Percentiles rank a stretch among this genome's conserved stretches.
These are phyloP conservation scores for Hydra vulgaris DNA, from an alignment of 30 jellyfish, hydroid and myxozoan species.

Conservation along the genomic window DNA sequence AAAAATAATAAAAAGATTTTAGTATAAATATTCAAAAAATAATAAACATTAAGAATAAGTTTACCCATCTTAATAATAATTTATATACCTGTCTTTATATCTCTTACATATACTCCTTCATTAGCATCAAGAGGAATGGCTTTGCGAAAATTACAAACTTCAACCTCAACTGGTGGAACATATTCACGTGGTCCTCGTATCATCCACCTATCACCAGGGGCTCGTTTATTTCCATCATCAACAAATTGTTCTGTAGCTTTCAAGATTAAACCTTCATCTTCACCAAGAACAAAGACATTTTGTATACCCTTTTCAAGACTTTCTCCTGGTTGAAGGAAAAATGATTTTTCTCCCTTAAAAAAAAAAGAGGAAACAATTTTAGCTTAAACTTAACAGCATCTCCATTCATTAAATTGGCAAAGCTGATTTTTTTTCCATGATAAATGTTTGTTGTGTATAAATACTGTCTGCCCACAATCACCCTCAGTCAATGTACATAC, in stretches of 20 bases:
- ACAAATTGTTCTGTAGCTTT: conserved; percentile 76
- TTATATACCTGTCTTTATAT: conserved; percentile 58
- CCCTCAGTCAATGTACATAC: too few relatives aligned
- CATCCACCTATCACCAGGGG: conserved; percentile 98
- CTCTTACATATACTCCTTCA: conserved; percentile 93
- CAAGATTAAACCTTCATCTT: conserved; percentile 82
- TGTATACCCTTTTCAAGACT: conserved; percentile 75
- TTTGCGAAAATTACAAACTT: conserved; percentile 66
- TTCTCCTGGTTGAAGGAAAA: conserved; percentile 90
- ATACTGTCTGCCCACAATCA: too few relatives aligned
- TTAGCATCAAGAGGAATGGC: conserved; percentile 99
- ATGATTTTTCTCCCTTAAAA: conserved; percentile 84
- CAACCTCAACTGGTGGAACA: conserved; percentile 98
- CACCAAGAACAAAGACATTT: conserved; percentile 82
- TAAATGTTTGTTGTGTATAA: too few relatives aligned
- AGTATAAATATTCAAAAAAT: neutral
- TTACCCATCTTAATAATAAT: too few relatives aligned
- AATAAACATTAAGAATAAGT: too few relatives aligned
- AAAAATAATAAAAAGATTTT: too few relatives aligned
- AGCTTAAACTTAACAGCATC: too few relatives aligned
- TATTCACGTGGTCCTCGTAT: conserved; percentile 94
- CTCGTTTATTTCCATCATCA: conserved; percentile 42
- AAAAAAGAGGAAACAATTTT: neutral
- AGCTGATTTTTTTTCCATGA: too few relatives aligned
- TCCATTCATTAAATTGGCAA: too few relatives aligned